phyloP scores from a whole-genome alignment of 2,113 vertebrate species.

The Heloderma charlesbogerti region DNA sequence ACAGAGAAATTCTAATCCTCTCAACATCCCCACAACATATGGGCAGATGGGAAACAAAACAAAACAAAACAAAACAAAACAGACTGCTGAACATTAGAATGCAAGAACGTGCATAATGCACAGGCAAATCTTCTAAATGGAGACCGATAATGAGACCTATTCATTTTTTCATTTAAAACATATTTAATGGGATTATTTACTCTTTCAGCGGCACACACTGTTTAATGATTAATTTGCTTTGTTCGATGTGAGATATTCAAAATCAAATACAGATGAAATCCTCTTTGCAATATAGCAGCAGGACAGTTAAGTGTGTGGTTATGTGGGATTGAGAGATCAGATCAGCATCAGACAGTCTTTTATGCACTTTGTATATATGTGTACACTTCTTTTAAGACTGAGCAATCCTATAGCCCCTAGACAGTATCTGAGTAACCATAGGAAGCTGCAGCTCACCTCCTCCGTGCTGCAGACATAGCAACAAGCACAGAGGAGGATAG shows the following conservation, averaged over 20 bases:
- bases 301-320: background rate
- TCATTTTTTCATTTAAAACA: background rate
- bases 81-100: background rate
- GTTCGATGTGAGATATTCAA: background rate
- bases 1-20: background rate
- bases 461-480: no score
- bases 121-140: background rate
- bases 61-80: no score
- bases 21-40: background rate
- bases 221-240: background rate
- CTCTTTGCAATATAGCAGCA: background rate
- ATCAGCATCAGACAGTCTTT: no score
- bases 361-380: no score
- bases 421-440: no score
- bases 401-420: no score
- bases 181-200: background rate
- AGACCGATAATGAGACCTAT: background rate
- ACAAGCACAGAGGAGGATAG: no score
- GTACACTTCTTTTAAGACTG: no score
- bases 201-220: background rate
- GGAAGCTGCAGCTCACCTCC: no score
- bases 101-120: background rate
- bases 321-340: background rate
- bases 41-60: constrained; percentile 3
- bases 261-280: background rate